Base-by-base conservation (phyloP, 2,888 invertebrate species). In the Metellina segmentata region DNA sequence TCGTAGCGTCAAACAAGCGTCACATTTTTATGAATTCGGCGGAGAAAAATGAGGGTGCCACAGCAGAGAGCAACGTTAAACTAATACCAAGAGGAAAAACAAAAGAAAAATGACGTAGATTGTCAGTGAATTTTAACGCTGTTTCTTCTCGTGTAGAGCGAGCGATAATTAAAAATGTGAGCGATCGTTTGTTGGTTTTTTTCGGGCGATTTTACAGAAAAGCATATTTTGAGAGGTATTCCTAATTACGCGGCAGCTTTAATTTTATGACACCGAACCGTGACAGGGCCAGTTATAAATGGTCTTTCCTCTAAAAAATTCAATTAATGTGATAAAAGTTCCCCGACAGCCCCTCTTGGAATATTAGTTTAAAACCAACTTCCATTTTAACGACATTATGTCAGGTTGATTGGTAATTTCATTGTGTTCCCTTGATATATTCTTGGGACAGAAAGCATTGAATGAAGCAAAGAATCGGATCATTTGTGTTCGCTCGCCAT, bases 181-280 rank as follows among this genome's bases (percentile, higher is more conserved):
- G 61, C 61, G 61, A 61, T 61, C 61, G 61, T 61, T 61, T 8
- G 9, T 7, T 61, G 11, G 8, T 61, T 61, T 61, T 61, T 61
- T 61, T 16, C 61, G 11, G 5, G 61, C 11, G 61, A 61, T 16
- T 61, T 61, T 61, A 61, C 13, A 61, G 61, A 61, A 61, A 61
- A 61, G 61, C 61, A 61, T 61, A 61, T 61, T 61, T 61, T 61
- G 61, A 61, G 61, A 61, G 61, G 61, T 61, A 61, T 61, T 61
- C 61, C 61, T 61, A 61, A 61, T 61, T 61, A 61, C 61, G 61
- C 11, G 13, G 61, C 11, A 16, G 61, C 16, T 61, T 61, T 61
- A 61, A 61, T 61, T 61, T 61, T 61, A 61, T 61, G 61, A 61
- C 61, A 61, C 16, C 11, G 61, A 61, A 16, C 16, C 61, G 16